Conservation (phyloP, 2,797 vertebrate species). For the Enteromius radiatus region DNA sequence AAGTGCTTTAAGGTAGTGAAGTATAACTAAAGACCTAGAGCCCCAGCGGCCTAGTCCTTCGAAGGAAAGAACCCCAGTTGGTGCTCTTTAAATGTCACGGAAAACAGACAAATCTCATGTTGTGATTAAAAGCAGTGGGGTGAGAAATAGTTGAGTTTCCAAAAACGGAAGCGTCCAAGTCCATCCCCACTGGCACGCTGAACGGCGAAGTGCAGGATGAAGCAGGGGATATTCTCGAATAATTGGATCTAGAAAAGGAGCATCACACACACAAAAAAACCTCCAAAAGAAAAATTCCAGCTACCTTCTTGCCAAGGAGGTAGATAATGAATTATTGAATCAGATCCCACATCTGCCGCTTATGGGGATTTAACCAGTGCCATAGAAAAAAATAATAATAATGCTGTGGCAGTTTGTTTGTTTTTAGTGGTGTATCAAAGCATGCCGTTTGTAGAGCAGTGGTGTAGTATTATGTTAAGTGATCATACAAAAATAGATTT, state of each 20-base stretch:
- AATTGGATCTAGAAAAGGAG: constrained; percentile 50
- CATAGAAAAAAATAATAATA: background rate
- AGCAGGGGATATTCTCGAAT: constrained; percentile 29
- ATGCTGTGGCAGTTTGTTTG: background rate
- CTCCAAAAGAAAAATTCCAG: constrained; percentile 32
- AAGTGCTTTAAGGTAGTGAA: constrained; percentile 30
- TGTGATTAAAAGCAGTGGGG: constrained; percentile 41
- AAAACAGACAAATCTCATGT: constrained; percentile 29
- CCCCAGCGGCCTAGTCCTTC: constrained; percentile 28
- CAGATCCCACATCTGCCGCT: background rate
- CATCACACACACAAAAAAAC: constrained; percentile 30
- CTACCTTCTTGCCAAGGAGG: constrained; percentile 4
- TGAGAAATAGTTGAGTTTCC: constrained; percentile 48
- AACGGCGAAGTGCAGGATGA: background rate
- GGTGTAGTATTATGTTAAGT: background rate
- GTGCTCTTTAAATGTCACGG: constrained; percentile 44
- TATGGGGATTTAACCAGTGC: background rate
- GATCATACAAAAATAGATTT: background rate
- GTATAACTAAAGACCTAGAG: constrained; percentile 45
- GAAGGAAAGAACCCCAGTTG: constrained; percentile 25
- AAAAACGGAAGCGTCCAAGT: constrained; percentile 38
- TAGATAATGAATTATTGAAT: constrained; percentile 10
- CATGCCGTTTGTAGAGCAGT: background rate
- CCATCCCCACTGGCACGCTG: constrained; percentile 33
- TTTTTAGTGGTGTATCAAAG: background rate